Conservation (phyloP, 2,888 invertebrate species). For the Brachyopa scutellaris region DNA sequence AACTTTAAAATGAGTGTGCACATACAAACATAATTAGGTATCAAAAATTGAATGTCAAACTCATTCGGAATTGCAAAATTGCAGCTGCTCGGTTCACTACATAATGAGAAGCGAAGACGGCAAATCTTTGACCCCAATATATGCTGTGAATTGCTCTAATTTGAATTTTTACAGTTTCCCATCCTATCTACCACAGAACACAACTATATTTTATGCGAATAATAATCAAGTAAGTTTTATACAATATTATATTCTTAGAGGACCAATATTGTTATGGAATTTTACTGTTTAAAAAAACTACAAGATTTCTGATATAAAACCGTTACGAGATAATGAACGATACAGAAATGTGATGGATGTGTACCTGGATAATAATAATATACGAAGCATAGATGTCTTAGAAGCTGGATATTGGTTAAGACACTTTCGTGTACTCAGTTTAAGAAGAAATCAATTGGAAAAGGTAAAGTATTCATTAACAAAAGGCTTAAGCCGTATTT, state of each 20-base stretch:
- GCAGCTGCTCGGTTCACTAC: conserved; percentile 80
- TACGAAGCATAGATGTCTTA: conserved; percentile 86
- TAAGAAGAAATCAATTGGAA: conserved; percentile 87
- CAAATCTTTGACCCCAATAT: conserved; percentile 78
- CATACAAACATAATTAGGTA: conserved; percentile 75
- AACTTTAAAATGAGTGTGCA: background rate
- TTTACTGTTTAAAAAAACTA: background rate
- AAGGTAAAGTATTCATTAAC: too few relatives aligned
- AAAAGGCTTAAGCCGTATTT: too few relatives aligned
- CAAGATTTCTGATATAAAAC: conserved; percentile 87
- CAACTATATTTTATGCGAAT: conserved; percentile 79
- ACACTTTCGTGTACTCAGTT: conserved; percentile 89
- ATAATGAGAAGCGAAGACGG: conserved; percentile 76
- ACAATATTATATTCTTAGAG: too few relatives aligned
- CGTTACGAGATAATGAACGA: conserved; percentile 86
- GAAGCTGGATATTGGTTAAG: conserved; percentile 91
- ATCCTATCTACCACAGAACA: conserved; percentile 79
- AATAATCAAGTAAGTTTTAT: conserved; percentile 78
- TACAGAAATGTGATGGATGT: conserved; percentile 88
- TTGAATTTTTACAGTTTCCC: conserved; percentile 78
- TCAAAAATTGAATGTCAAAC: conserved; percentile 78
- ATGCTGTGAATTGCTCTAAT: conserved; percentile 80
- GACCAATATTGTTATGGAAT: too few relatives aligned
- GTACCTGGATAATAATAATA: conserved; percentile 89
- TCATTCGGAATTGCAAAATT: conserved; percentile 79